phyloP scores from a whole-genome alignment of 1,140 invertebrate genomes.

The Drosophila saltans region DNA sequence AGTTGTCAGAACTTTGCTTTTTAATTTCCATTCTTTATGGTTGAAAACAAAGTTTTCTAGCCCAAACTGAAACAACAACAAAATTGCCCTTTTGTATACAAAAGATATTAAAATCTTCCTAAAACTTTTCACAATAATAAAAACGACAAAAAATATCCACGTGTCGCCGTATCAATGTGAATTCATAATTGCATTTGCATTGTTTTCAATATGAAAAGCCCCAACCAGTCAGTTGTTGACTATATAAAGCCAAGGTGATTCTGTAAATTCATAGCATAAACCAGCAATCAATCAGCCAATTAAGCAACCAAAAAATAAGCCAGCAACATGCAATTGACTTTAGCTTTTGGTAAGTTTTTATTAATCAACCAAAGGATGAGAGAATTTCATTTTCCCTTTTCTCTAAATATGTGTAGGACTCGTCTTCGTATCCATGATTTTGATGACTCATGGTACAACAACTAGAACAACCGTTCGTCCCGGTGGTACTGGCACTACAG shows the following conservation, averaged over 20 bases:
- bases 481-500: neutral
- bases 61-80: too few relatives aligned
- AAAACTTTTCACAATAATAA: neutral
- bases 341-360: constrained; percentile 3
- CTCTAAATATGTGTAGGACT: neutral
- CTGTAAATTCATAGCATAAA: neutral
- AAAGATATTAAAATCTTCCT: neutral
- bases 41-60: too few relatives aligned
- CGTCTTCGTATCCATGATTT: neutral
- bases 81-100: neutral
- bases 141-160: neutral
- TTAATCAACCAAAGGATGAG: neutral
- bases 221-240: neutral
- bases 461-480: neutral
- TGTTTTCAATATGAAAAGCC: neutral
- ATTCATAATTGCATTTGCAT: neutral
- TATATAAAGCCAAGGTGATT: neutral
- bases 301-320: neutral
- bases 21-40: too few relatives aligned
- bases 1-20: too few relatives aligned
- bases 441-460: constrained; percentile 11
- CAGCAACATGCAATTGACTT: neutral
- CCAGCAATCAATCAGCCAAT: neutral
- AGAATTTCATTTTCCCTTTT: neutral
- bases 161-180: neutral